These are phyloP conservation scores for Geotrypetes seraphini DNA, from an alignment of 2,797 vertebrate species.

Conservation along the genomic window DNA sequence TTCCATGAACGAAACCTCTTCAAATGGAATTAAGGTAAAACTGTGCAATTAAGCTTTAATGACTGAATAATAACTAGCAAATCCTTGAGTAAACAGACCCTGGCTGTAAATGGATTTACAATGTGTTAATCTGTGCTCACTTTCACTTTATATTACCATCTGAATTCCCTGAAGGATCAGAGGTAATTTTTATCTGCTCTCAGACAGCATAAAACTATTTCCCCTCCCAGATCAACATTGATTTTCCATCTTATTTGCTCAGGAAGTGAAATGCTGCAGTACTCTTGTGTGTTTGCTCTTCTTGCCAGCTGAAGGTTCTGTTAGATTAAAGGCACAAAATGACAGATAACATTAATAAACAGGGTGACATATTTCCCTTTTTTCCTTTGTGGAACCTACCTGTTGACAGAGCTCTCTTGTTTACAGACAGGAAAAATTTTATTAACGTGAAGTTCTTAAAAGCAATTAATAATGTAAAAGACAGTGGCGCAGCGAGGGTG, in stretches of 20 bases:
- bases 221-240: constrained; percentile 49
- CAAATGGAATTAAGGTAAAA: constrained; percentile 48
- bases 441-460: no score
- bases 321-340: no score
- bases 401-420: no score
- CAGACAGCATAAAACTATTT: constrained; percentile 79
- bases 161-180: constrained; percentile 82
- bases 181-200: constrained; percentile 79
- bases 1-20: constrained; percentile 36
- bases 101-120: constrained; percentile 71
- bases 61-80: constrained; percentile 59
- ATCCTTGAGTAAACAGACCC: constrained; percentile 62
- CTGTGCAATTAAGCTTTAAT: constrained; percentile 65
- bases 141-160: constrained; percentile 88
- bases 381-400: no score
- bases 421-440: no score
- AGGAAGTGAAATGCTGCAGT: no score
- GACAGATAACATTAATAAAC: no score
- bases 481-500: no score
- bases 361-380: no score
- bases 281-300: no score
- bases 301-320: no score
- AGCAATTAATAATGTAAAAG: no score
- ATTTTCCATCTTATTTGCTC: constrained; percentile 13
- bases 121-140: constrained; percentile 71